Evolutionary conservation across 2,888 invertebrate species (phyloP).

Genomic region (Phyllotreta striolata): DNA sequence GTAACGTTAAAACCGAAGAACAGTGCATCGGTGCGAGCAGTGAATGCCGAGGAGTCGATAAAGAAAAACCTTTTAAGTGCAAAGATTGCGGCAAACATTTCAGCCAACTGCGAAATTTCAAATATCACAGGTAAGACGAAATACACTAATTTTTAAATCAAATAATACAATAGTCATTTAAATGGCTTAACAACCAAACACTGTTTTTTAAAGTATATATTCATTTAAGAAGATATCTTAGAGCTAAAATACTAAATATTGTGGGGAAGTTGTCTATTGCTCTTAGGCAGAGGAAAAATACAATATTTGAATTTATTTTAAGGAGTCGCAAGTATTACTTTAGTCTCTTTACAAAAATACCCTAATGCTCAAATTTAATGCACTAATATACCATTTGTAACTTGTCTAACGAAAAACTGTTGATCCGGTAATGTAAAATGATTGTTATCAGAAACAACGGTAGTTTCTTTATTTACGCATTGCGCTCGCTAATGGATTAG

Average conservation of each 20-base stretch:
- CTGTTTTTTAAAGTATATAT: too few species aligned
- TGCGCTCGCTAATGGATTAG: constrained; percentile 17
- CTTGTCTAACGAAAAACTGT: constrained; percentile 10
- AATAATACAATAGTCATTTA: too few species aligned
- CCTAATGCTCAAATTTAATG: background rate
- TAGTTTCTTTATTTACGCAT: constrained; percentile 17
- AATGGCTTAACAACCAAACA: too few species aligned
- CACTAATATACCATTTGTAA: background rate
- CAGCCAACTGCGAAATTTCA: constrained; percentile 83
- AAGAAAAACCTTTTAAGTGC: constrained; percentile 71
- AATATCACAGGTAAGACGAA: constrained; percentile 70
- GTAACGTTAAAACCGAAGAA: constrained; percentile 8
- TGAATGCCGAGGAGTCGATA: constrained; percentile 36
- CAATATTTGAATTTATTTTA: constrained; percentile 2
- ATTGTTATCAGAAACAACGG: constrained; percentile 14
- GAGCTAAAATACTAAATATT: too few species aligned
- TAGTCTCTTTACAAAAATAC: background rate
- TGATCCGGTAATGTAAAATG: background rate
- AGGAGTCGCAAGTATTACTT: background rate
- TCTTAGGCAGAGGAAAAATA: background rate
- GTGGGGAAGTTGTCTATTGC: background rate
- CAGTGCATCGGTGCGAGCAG: constrained; percentile 31
- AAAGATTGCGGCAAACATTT: constrained; percentile 82
- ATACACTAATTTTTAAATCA: too few species aligned
- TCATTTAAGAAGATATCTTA: too few species aligned